Conservation (phyloP, 2,888 invertebrate species). For the Omphaloscelis lunosa region DNA sequence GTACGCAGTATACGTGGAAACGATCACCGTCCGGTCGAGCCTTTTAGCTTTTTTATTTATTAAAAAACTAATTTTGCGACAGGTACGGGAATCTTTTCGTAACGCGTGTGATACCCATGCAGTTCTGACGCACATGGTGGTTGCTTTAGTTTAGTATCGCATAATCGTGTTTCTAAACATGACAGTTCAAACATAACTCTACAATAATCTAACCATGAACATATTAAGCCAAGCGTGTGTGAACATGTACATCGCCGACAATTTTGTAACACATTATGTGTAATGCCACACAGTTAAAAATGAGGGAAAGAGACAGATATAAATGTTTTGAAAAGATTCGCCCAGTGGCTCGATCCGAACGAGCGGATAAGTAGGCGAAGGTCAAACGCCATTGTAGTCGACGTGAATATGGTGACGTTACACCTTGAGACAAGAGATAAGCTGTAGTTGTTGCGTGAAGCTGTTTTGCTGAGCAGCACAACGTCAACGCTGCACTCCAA, state of each 20-base stretch:
- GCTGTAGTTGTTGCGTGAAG: slow-evolving; percentile 70
- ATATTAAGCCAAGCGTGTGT: slow-evolving; percentile 46
- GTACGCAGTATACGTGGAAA: slow-evolving; percentile 6
- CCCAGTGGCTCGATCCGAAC: slow-evolving; percentile 84
- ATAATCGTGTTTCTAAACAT: neutral
- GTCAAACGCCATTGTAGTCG: slow-evolving; percentile 87
- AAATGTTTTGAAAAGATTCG: slow-evolving; percentile 85
- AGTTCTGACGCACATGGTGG: neutral
- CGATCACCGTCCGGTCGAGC: neutral
- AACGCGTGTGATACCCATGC: neutral
- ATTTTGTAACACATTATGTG: slow-evolving; percentile 58
- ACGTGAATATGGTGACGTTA: slow-evolving; percentile 83
- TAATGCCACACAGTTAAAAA: slow-evolving; percentile 56
- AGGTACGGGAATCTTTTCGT: neutral
- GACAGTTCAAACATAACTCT: slow-evolving; percentile 15
- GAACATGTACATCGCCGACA: slow-evolving; percentile 37
- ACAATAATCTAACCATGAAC: slow-evolving; percentile 55
- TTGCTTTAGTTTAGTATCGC: slow-evolving; percentile 10
- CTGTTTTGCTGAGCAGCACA: slow-evolving; percentile 46
- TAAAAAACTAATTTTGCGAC: slow-evolving; percentile 6
- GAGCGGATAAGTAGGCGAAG: slow-evolving; percentile 89
- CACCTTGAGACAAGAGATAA: slow-evolving; percentile 77
- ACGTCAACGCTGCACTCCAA: slow-evolving; percentile 12
- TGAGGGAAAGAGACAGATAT: slow-evolving; percentile 72
- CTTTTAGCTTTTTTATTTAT: slow-evolving; percentile 18